Evolutionary conservation across 2,888 invertebrate species (phyloP).

Genomic region (Drosophila acutilabella): DNA sequence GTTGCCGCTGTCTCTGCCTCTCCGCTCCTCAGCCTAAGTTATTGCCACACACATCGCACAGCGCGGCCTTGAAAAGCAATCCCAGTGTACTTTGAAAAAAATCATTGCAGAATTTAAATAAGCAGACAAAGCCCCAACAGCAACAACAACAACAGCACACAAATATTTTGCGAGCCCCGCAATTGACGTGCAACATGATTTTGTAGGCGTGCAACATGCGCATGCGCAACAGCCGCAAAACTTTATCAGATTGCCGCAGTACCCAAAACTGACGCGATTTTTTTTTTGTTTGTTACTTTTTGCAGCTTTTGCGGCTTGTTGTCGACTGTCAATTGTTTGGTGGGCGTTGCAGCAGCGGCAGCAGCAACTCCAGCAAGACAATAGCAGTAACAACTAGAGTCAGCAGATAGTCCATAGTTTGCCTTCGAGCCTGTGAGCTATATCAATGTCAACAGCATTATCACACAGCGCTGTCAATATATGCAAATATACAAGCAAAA

Average conservation of each 20-base stretch:
- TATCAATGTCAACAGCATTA: conserved; percentile 81
- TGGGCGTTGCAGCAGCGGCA: conserved; percentile 67
- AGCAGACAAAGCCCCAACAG: conserved; percentile 51
- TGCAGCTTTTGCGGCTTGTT: conserved; percentile 68
- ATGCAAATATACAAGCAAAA: conserved; percentile 75
- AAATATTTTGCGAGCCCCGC: conserved; percentile 55
- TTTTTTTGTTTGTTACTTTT: conserved; percentile 20
- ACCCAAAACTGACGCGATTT: conserved; percentile 13
- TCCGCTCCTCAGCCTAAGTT: conserved; percentile 42
- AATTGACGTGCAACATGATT: conserved; percentile 85
- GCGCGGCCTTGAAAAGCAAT: conserved; percentile 72
- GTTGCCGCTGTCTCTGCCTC: conserved; percentile 29
- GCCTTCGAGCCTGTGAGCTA: conserved; percentile 64
- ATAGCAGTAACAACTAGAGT: conserved; percentile 32
- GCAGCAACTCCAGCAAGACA: conserved; percentile 33
- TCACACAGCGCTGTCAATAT: conserved; percentile 81
- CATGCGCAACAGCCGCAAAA: conserved; percentile 79
- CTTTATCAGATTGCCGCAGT: conserved; percentile 80
- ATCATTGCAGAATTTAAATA: conserved; percentile 82
- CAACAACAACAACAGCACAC: conserved; percentile 30
- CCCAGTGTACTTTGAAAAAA: conserved; percentile 70
- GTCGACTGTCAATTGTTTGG: conserved; percentile 80
- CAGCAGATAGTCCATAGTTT: conserved; percentile 52
- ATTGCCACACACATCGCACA: conserved; percentile 75
- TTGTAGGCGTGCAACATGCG: conserved; percentile 85